Base-by-base conservation (phyloP, 1,140 invertebrate species). In the Alviniconcha marisindica region DNA sequence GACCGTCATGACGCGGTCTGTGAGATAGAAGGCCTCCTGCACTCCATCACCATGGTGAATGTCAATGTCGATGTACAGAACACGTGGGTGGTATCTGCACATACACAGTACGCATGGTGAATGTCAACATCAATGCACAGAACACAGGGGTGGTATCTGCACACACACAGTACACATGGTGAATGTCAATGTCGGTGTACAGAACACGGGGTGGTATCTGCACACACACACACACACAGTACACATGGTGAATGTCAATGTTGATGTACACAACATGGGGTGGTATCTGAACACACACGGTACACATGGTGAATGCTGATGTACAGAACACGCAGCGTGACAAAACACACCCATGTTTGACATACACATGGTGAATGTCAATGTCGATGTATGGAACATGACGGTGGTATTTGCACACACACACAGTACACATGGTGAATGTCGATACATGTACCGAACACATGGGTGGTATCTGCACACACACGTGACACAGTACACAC, bases 1-100 rank as follows among this genome's bases (percentile, higher is more conserved):
- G 1, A 99, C 98, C 0, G 99, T 99, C 99, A 99, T 99, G 0
- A 99, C 99, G 73, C 99, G 94, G 93, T 99, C 99, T 0, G 98
- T 99, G 0, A 99, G 94, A 91, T 99, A 99, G 94, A 99, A 99
- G 0, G 99, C 99, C 94, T 99, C 99, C 82, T 99, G 98, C 0
- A 99, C 99, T 0, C 99, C 99, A 94, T 99, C 99, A 0, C 99
- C 99, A 93, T 99, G 99, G 93, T 99, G 99, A 14, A 99, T 99
- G 91, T 99, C 99, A 87, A 99, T 99, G 91, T 99, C 99, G 83
- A 99, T 99, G 90, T 99, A 99, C 21, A 99, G 93, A 18, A 99
- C 99, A 87, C 99, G 94, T 0, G 97, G 96, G 93, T 99, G 97
- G 91, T 98, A 98, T 92, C 98, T 99, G 85, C 77, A 87, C 76